These are phyloP conservation scores for Sebastolobus alascanus DNA, from an alignment of 2,797 vertebrate species.

Conservation along the genomic window DNA sequence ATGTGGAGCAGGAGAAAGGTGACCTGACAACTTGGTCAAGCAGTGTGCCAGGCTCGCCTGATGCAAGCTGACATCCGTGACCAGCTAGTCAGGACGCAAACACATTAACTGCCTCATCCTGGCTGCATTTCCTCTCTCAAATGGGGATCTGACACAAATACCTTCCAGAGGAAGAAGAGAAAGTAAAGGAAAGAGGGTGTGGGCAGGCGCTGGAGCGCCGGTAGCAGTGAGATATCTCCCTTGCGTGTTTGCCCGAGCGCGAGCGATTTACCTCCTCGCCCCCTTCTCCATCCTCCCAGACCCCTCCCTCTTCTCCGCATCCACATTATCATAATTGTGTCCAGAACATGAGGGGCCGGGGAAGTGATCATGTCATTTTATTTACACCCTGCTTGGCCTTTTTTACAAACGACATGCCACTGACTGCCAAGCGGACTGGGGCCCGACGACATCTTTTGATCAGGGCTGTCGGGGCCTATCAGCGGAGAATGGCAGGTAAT, in stretches of 20 bases:
- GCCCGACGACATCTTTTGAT: conserved; percentile 99
- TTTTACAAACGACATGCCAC: conserved; percentile 98
- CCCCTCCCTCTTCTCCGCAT: conserved; percentile 63
- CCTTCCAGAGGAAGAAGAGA: conserved; percentile 64
- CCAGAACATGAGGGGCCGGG: conserved; percentile 98
- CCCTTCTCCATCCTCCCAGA: conserved; percentile 52
- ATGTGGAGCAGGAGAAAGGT: conserved; percentile 54
- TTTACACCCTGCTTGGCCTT: conserved; percentile 99
- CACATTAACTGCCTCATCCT: conserved; percentile 90
- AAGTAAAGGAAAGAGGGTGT: conserved; percentile 43
- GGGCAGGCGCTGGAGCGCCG: conserved; percentile 26
- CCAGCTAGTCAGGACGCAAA: conserved; percentile 83
- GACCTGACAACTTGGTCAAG: conserved; percentile 70
- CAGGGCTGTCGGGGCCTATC: conserved; percentile 99
- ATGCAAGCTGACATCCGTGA: conserved; percentile 73
- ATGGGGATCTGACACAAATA: conserved; percentile 79
- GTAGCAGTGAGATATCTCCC: conserved; percentile 55
- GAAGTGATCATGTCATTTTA: conserved; percentile 99
- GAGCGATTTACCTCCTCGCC: conserved; percentile 75
- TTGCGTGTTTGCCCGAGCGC: conserved; percentile 68
- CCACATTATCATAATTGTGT: conserved; percentile 99
- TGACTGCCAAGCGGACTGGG: conserved; percentile 97
- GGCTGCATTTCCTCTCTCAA: conserved; percentile 89
- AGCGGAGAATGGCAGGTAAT: conserved; percentile 99
- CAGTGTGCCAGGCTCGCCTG: conserved; percentile 43